Conservation (phyloP, 2,888 invertebrate species). For the Habroteleia sp. region DNA sequence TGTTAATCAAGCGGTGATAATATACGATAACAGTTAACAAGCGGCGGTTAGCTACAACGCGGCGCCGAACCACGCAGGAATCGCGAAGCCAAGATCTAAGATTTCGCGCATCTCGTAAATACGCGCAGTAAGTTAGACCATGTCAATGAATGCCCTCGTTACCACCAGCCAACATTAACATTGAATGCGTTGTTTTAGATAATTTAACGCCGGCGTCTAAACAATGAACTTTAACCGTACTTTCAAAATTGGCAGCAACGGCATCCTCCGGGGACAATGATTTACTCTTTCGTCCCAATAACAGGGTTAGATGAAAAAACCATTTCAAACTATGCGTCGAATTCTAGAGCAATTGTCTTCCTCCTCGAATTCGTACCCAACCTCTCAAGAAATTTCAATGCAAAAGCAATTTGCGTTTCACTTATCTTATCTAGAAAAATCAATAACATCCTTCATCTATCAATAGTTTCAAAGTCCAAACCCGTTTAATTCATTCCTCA, state of each 20-base stretch:
- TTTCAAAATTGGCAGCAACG: too few species aligned
- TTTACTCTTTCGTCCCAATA: background rate
- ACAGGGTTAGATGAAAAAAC: background rate
- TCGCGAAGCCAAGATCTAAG: constrained; percentile 28
- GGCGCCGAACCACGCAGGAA: constrained; percentile 18
- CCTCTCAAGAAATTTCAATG: too few species aligned
- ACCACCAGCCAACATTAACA: constrained; percentile 30
- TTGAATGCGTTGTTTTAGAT: constrained; percentile 37
- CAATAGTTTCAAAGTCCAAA: too few species aligned
- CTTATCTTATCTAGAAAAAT: too few species aligned
- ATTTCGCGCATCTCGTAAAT: constrained; percentile 17
- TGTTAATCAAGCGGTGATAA: constrained; percentile 39
- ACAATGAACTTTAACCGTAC: constrained; percentile 13
- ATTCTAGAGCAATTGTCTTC: too few species aligned
- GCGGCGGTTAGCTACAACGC: constrained; percentile 32
- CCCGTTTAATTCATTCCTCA: too few species aligned
- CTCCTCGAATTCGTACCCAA: too few species aligned
- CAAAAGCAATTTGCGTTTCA: too few species aligned
- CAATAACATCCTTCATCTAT: too few species aligned
- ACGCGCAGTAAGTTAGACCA: constrained; percentile 1
- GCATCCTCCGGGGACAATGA: background rate
- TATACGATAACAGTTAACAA: constrained; percentile 61
- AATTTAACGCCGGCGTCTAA: constrained; percentile 12
- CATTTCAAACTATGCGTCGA: too few species aligned
- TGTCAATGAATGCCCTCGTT: constrained; percentile 41